These are phyloP conservation scores for Hycleus cichorii DNA, from an alignment of 1,140 invertebrate species.

Conservation along the genomic window DNA sequence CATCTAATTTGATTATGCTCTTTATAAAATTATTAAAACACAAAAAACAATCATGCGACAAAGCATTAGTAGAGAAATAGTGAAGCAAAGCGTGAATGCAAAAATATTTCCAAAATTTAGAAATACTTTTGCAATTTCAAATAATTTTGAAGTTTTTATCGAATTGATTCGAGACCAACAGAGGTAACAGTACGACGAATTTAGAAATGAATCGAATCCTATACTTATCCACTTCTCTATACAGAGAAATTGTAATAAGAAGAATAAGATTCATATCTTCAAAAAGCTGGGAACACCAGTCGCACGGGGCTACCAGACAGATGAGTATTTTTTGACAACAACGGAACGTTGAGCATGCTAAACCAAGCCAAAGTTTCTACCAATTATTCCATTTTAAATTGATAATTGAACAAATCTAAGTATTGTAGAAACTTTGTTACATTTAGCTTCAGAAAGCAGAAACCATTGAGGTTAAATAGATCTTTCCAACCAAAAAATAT, in stretches of 20 bases:
- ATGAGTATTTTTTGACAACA: slow-evolving; percentile 35
- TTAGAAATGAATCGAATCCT: slow-evolving; percentile 29
- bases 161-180: neutral
- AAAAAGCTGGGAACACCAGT: slow-evolving; percentile 27
- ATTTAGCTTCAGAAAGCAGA: slow-evolving; percentile 18
- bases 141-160: too few species aligned
- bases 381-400: neutral
- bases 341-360: slow-evolving; percentile 35
- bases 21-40: too few species aligned
- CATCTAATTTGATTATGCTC: too few species aligned
- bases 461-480: neutral
- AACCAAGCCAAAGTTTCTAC: slow-evolving; percentile 22
- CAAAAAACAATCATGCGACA: slow-evolving; percentile 4
- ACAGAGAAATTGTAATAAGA: neutral
- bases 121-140: too few species aligned
- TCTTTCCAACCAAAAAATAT: too few species aligned
- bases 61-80: neutral
- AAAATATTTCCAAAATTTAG: too few species aligned
- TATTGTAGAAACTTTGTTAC: slow-evolving; percentile 22
- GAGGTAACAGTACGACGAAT: slow-evolving; percentile 3
- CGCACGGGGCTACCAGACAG: slow-evolving; percentile 42
- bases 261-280: slow-evolving; percentile 23
- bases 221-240: neutral
- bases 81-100: slow-evolving; percentile 8
- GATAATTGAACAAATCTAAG: too few species aligned